Base-by-base conservation (phyloP, 2,113 vertebrate genomes). In the Apistogramma diplotaenia region DNA sequence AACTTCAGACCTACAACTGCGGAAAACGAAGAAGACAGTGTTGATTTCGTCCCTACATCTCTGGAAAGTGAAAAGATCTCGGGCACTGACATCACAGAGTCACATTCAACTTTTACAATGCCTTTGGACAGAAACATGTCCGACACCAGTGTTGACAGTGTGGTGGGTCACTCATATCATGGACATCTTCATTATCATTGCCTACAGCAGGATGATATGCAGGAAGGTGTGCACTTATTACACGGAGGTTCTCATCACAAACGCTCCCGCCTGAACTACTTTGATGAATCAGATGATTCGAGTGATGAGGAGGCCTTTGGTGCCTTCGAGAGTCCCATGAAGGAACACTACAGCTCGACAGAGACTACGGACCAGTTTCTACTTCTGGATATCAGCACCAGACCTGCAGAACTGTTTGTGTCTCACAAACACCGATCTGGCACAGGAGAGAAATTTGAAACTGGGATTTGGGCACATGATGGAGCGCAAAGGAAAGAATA, bases 111-210 rank as follows among this genome's bases (percentile, higher is more conserved):
- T 33, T 76, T 72, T 21, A 21, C 70, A 37, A 15, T 40, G 8
- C 4, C 78, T n/a, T 3, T 25, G 23, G 83, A 79, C 23, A 61
- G 51, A 31, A 77, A 61, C 11, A 25, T 23, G 21, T 57, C 43
- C 43, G 71, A 85, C 6, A 25, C 35, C 25, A 12, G 13, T 1
- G 33, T 27, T n/a, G 16, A 25, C 35, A 59, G 23, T 65, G 25
- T 25, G 56, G 54, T 76, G 15, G 67, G 53, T 4, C 81, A 65
- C 37, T 85, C 79, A 21, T 93, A 94, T 77, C 37, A 7, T 10
- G 89, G 87, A 35, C 86, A 89, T 31, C 70, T 92, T 55, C 59
- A 76, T 54, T 93, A 91, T 74, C 89, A 90, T 35, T 89, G 56
- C 31, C 23, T 91, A 3, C 57, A 71, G 9, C 74, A 79, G 19